Evolutionary conservation across 2,888 invertebrate genomes (phyloP).

Genomic region (Oligia strigilis): DNA sequence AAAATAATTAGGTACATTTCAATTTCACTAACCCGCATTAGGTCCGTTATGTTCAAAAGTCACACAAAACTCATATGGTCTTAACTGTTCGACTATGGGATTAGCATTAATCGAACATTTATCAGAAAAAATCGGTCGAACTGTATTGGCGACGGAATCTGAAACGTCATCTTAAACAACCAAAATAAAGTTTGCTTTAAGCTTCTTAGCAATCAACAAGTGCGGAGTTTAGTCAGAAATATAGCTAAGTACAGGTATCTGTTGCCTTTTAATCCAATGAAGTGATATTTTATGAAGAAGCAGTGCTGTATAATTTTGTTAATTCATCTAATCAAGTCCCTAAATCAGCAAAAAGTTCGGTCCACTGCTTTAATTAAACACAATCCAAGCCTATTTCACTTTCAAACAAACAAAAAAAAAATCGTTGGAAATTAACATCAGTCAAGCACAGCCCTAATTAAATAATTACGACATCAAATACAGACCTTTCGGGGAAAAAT

Average conservation of each 20-base stretch:
- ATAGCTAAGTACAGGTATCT: too few relatives aligned
- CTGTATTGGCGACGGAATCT: conserved; percentile 30
- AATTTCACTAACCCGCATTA: conserved; percentile 55
- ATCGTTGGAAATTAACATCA: background rate
- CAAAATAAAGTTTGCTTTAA: background rate
- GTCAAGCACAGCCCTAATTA: background rate
- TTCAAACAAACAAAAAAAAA: background rate
- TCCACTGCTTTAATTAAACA: background rate
- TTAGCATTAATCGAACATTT: conserved; percentile 57
- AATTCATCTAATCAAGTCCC: background rate
- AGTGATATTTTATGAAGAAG: background rate
- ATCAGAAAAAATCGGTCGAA: conserved; percentile 33
- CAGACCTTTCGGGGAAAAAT: conserved; percentile 47
- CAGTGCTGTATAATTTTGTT: background rate
- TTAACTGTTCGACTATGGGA: conserved; percentile 68
- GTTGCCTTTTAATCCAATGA: background rate
- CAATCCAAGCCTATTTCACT: background rate
- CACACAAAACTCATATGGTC: conserved; percentile 76
- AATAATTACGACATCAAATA: conserved; percentile 5
- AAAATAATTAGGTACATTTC: background rate
- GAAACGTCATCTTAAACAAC: conserved; percentile 54
- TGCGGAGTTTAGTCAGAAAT: background rate
- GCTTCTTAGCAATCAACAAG: conserved; percentile 16
- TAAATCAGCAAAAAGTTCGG: background rate
- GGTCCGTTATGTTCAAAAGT: conserved; percentile 35